Evolutionary conservation across 1,140 invertebrate genomes (phyloP), one percentile per base, ranked within the genome.

Genomic region (Lordiphosa collinella): DNA sequence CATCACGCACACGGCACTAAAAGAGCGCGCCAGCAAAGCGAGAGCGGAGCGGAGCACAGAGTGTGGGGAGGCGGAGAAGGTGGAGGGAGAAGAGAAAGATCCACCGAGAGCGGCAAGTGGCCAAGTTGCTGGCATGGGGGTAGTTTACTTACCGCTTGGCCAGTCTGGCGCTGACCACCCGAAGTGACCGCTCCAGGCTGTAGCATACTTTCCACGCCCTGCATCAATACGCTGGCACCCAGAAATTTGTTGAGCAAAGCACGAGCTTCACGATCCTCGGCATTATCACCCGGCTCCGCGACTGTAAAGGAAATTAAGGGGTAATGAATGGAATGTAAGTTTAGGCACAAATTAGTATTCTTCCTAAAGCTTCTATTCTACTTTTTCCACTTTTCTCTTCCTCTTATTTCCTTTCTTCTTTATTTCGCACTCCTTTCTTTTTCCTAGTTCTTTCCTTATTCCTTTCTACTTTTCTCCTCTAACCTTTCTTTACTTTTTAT

Each of bases 231-330:
- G 63, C 93, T 93, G 47, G 94, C 94, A 36, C 94, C 94, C 16
- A 95, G 90, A 89, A 95, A 95, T 89, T 94, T 95, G 90, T 95
- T 95, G 16, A 95, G 91, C 58, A 95, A 89, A 50, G 93, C 92
- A 35, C 93, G 90, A 8, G 94, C 94, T 84, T 94, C 92, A n/a
- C 90, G 87, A 88, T 94, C 93, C 79, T 93, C 93, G 36, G 64
- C 85, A 2, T 88, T 91, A 78, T 94, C 93, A 5, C 92, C 92
- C 31, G 91, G 91, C 55, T 92, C 90, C 36, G 90, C 89, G 52
- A 93, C 93, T 93, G 43, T 4, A 64, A 58, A 12, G 38, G 8
- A 4, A 8, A 8, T 8, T 47, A 10, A 50, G 22, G 18, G 9
- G 11, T 4, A 4, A 32, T 13, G 11, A 7, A 52, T 36, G 0